These are phyloP conservation scores for Lagopus leucura DNA, from an alignment of 2,113 vertebrate species.

Conservation along the genomic window DNA sequence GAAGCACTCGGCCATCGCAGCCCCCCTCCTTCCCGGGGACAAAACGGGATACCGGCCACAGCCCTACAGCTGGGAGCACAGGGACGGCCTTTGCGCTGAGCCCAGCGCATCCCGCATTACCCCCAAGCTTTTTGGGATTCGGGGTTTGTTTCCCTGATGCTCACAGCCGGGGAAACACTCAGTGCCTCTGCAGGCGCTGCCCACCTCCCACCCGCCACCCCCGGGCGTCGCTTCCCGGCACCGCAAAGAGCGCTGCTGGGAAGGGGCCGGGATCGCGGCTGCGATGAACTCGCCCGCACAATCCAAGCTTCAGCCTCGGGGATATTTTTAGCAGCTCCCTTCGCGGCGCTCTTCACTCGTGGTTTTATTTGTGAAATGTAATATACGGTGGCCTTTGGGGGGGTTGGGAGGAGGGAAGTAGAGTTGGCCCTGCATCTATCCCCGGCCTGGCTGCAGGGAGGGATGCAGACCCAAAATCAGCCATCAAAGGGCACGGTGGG, in stretches of 20 bases:
- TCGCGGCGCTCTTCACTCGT: conserved; percentile 43
- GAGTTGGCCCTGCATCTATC: not conserved
- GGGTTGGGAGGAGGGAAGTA: not conserved
- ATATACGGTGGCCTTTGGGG: not conserved
- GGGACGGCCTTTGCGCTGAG: not conserved
- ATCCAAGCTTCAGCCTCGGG: conserved; percentile 25
- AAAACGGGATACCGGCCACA: not conserved
- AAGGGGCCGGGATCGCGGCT: not conserved
- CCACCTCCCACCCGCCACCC: not conserved
- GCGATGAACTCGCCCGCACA: not conserved
- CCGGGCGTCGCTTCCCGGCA: accelerated
- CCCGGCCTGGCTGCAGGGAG: not conserved
- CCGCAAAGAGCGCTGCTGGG: not conserved
- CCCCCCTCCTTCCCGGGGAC: not conserved
- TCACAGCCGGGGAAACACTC: accelerated
- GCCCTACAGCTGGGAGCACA: not conserved
- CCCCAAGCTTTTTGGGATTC: not conserved
- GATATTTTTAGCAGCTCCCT: conserved; percentile 60
- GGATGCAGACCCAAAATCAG: not conserved
- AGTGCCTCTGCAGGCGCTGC: not conserved
- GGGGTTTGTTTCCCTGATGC: not conserved
- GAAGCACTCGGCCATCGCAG: not conserved
- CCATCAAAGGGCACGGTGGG: not conserved
- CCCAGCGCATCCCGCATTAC: not conserved
- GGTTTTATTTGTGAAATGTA: conserved; percentile 57